Conservation (phyloP, 2,888 invertebrate genomes). For the Synergus umbraculus region DNA sequence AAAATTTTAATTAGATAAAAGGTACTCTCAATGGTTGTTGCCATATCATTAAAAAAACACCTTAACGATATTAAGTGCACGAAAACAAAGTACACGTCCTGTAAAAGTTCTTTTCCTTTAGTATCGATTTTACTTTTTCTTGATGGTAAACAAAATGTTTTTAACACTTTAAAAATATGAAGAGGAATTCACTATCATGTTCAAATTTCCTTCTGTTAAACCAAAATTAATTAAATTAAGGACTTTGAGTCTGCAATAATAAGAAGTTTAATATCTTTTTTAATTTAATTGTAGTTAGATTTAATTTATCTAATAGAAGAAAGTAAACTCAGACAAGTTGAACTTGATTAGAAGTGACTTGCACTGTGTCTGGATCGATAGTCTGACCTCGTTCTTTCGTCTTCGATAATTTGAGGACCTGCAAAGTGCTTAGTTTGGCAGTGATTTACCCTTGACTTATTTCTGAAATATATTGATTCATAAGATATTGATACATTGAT, state of each 20-base stretch:
- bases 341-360: slow-evolving; percentile 30
- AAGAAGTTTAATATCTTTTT: background rate
- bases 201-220: background rate
- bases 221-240: background rate
- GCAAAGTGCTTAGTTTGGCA: slow-evolving; percentile 33
- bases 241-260: slow-evolving; percentile 7
- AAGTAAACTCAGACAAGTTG: slow-evolving; percentile 1
- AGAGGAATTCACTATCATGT: no score
- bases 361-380: slow-evolving; percentile 26
- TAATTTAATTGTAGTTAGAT: background rate
- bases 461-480: slow-evolving; percentile 12
- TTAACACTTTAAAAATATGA: no score
- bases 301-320: background rate
- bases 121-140: background rate
- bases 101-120: background rate
- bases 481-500: background rate
- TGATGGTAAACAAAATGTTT: background rate
- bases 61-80: background rate
- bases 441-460: slow-evolving; percentile 18
- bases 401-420: slow-evolving; percentile 20
- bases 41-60: background rate
- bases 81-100: background rate
- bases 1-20: background rate
- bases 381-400: slow-evolving; percentile 15
- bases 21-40: background rate